Base-by-base conservation (phyloP, 2,113 vertebrate species). In the Proteles cristata region DNA sequence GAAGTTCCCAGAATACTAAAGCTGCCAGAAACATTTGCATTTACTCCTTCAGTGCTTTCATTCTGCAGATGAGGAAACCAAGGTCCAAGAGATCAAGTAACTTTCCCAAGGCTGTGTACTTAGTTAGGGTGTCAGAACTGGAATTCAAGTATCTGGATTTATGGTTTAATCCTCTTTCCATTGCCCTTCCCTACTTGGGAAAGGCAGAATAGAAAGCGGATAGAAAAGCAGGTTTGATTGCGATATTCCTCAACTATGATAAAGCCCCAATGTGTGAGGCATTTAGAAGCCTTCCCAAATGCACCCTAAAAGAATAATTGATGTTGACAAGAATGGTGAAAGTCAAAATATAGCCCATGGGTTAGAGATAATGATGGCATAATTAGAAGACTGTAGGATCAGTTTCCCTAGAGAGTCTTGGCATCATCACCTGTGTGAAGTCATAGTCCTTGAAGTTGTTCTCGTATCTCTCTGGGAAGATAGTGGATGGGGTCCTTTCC, bases 61-160 rank as follows among this genome's bases (percentile, higher is more conserved):
- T 0, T 95, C 97, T 95, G 23, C 76, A 96, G 90, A 26, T 0
- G 15, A 95, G 73, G 94, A 97, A 92, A 97, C 83, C 33, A 76
- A 98, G 94, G 53, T 14, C 23, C 65, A 86, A 80, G 95, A 92
- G 48, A 88, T 65, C 81, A 79, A 90, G 66, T 45, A 61, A 53
- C 1, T 77, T n/a, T 61, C 11, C 33, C 23, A 61, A 93, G 50
- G 73, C 93, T 17, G 5, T 53, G 61, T 84, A 92, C n/a, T 53
- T 88, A 95, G 55, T 74, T 53, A 45, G 85, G 55, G 7, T 71
- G 39, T 39, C 83, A 95, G 68, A 79, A 81, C 1, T 50, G 61
- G 86, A 93, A 79, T 58, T 66, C 63, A 53, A 1, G 17, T 43
- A 23, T 90, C 83, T 94, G 58, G 53, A 63, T 86, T 79, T 81